A percentile compares a stretch with the other conserved stretches of the same genome.
phyloP scores from a whole-genome alignment of 2,888 invertebrate genomes.

The Mesopsocus fuscifrons region DNA sequence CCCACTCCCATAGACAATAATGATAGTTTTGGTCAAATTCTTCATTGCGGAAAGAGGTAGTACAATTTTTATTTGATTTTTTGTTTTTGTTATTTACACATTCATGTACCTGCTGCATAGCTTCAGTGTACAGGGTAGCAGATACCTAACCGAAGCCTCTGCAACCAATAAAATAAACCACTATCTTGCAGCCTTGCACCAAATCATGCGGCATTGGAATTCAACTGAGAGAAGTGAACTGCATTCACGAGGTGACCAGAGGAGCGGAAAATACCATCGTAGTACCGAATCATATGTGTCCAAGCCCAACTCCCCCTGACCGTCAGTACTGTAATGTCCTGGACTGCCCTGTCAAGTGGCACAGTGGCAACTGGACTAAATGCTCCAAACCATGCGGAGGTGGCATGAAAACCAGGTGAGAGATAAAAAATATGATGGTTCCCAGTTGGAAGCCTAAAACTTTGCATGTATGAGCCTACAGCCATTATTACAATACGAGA shows the following conservation, averaged over 20 bases:
- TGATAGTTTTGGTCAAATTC: constrained; percentile 9
- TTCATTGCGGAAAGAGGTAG: neutral
- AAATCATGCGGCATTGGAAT: constrained; percentile 43
- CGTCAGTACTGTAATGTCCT: constrained; percentile 81
- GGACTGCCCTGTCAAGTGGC: constrained; percentile 86
- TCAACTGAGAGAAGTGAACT: constrained; percentile 75
- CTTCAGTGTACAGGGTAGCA: too few species aligned
- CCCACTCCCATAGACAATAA: too few species aligned
- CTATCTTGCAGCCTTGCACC: constrained; percentile 20
- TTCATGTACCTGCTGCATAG: too few species aligned
- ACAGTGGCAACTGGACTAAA: constrained; percentile 67
- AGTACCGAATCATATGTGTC: constrained; percentile 87
- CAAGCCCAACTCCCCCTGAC: constrained; percentile 74
- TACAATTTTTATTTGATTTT: constrained; percentile 10
- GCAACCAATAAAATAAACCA: too few species aligned
- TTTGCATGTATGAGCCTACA: too few species aligned
- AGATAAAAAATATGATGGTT: too few species aligned
- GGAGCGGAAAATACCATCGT: constrained; percentile 77
- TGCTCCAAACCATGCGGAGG: constrained; percentile 89
- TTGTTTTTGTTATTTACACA: too few species aligned
- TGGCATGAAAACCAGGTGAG: constrained; percentile 65
- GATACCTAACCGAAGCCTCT: too few species aligned
- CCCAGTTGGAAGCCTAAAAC: too few species aligned
- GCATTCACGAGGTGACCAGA: constrained; percentile 71
- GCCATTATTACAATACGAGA: too few species aligned